Evolutionary conservation across 2,113 vertebrate genomes (phyloP), one percentile per base, ranked within the genome.

Genomic region (Pterophyllum scalare): DNA sequence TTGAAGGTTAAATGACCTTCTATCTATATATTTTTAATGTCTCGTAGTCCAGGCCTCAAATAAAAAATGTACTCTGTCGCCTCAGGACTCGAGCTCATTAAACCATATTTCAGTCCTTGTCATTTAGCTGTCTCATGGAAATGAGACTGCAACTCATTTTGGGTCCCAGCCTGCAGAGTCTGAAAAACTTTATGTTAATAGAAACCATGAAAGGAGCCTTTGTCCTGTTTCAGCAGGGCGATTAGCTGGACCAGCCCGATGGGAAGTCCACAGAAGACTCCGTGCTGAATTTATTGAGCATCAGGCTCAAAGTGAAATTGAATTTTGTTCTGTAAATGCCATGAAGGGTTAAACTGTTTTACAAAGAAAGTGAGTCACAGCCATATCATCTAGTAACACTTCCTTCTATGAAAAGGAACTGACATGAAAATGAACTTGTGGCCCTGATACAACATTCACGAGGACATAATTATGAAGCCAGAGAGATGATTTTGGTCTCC

Each of bases 81-180:
- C 65, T 72, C 65, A 72, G 65, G 65, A 72, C 65, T 52, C 19
- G 3, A 24, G 43, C 43, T 72, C 65, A 72, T 72, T 72, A 72
- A 72, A 72, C 65, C 24, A 52, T 72, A 72, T 72, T 72, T 72
- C 65, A 72, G 17, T 13, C 65, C 24, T 52, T 52, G 65, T 72
- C 65, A 72, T 72, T 20, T 72, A 49, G 24, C 43, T 28, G 24
- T 28, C 65, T 52, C 65, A 49, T 3, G 6, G 43, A 43, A 72
- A 31, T 72, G 65, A 72, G 43, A 72, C 65, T 31, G 43, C 65
- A 52, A 43, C 43, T 72, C 43, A 52, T 72, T 72, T 28, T 52
- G 49, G 65, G 43, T 72, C 2, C 65, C 17, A 6, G 65, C 52
- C 43, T 72, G 65, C 65, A 72, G 43, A 72, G 65, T 72, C 65